These are phyloP conservation scores for Lordiphosa stackelbergi DNA, from an alignment of 1,140 invertebrate species.

Conservation along the genomic window DNA sequence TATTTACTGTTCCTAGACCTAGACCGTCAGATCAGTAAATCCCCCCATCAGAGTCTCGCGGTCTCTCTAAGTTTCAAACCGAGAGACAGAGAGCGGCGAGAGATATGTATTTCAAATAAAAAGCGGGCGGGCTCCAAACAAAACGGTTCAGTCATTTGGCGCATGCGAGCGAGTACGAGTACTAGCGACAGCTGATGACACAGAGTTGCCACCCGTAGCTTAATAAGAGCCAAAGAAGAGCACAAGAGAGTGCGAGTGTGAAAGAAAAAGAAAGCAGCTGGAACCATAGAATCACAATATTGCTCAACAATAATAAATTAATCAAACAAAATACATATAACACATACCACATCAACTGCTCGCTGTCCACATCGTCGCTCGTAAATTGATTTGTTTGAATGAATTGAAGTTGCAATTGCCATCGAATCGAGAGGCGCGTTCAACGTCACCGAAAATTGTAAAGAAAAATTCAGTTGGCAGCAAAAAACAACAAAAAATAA, in stretches of 20 bases:
- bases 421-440: slow-evolving; percentile 4
- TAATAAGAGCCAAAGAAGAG: too few species aligned
- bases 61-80: slow-evolving; percentile 18
- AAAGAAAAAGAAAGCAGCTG: slow-evolving; percentile 37
- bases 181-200: slow-evolving; percentile 26
- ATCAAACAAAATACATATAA: slow-evolving; percentile 35
- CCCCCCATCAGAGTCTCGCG: slow-evolving; percentile 18
- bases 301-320: slow-evolving; percentile 38
- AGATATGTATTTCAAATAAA: slow-evolving; percentile 39
- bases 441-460: slow-evolving; percentile 50
- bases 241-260: slow-evolving; percentile 2
- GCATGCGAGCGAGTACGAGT: slow-evolving; percentile 16
- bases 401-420: slow-evolving; percentile 2
- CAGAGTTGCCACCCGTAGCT: too few species aligned
- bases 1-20: not conserved
- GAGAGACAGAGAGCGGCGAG: slow-evolving; percentile 1
- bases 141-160: slow-evolving; percentile 38
- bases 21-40: slow-evolving; percentile 43
- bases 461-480: slow-evolving; percentile 17
- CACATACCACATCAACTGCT: slow-evolving; percentile 28
- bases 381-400: slow-evolving; percentile 4
- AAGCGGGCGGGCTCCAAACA: slow-evolving; percentile 16
- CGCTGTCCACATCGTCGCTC: slow-evolving; percentile 18
- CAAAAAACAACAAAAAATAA: slow-evolving; percentile 18
- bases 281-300: slow-evolving; percentile 45